phyloP scores from a whole-genome alignment of 1,140 invertebrate species.

The Druon quercuslanigerum region DNA sequence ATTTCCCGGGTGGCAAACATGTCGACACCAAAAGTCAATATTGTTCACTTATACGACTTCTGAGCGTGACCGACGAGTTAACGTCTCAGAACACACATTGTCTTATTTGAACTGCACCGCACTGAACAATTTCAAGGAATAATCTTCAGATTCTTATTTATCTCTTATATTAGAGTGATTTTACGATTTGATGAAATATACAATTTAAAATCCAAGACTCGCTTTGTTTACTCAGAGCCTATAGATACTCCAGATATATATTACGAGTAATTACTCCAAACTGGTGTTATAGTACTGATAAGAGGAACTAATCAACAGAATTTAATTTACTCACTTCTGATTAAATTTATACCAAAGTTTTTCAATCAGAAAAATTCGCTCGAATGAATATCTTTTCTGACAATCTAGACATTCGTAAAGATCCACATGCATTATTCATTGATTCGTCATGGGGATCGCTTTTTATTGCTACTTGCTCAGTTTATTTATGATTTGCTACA shows the following conservation, averaged over 20 bases:
- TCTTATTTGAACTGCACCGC: background rate
- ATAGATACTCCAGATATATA: background rate
- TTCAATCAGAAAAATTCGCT: too few relatives aligned
- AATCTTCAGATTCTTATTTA: background rate
- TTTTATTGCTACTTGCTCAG: too few relatives aligned
- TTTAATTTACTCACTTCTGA: background rate
- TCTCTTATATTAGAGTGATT: background rate
- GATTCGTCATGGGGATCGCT: too few relatives aligned
- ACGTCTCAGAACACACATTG: background rate
- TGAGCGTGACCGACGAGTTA: background rate
- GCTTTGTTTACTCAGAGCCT: background rate
- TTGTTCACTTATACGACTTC: slow-evolving; percentile 4
- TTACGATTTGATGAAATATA: background rate
- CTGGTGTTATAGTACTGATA: background rate
- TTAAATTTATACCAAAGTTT: too few relatives aligned
- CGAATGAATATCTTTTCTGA: too few relatives aligned
- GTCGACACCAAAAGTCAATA: slow-evolving; percentile 25
- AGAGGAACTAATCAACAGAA: background rate
- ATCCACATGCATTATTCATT: too few relatives aligned
- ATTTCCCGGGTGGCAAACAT: background rate
- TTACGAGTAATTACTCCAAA: background rate
- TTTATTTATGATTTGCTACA: too few relatives aligned
- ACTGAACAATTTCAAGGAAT: background rate
- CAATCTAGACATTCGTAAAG: too few relatives aligned
- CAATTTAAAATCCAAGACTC: background rate